Conservation (phyloP, 2,888 invertebrate genomes). For the Epinotia nisella region DNA sequence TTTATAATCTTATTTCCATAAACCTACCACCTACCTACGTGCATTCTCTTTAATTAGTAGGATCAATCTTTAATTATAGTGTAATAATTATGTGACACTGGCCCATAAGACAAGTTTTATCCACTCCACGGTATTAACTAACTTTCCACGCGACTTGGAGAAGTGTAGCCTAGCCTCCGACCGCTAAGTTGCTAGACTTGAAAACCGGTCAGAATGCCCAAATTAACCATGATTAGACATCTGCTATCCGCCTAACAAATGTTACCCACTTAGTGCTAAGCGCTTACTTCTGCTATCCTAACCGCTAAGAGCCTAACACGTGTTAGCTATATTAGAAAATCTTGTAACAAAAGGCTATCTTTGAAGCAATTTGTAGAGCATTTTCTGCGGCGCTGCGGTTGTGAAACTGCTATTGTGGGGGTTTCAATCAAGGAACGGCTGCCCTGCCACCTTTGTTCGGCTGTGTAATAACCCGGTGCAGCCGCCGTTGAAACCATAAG, state of each 20-base stretch:
- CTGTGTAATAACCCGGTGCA: conserved; percentile 15
- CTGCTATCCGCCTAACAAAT: conserved; percentile 26
- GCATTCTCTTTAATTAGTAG: no score
- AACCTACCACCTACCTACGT: no score
- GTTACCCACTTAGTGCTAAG: conserved; percentile 10
- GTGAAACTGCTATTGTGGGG: conserved; percentile 24
- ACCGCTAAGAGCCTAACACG: conserved; percentile 21
- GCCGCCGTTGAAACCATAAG: neutral
- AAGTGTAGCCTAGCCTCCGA: no score
- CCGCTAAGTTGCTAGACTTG: neutral
- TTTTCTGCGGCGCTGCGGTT: conserved; percentile 33
- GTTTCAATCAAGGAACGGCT: conserved; percentile 30
- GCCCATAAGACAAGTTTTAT: no score
- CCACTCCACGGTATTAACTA: no score
- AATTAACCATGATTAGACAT: conserved; percentile 23
- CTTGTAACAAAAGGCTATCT: conserved; percentile 20
- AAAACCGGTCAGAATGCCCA: neutral
- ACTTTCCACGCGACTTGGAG: no score
- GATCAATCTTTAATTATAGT: no score
- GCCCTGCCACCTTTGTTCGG: conserved; percentile 29
- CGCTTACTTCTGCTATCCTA: conserved; percentile 17
- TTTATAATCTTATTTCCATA: no score
- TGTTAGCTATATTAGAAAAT: conserved; percentile 21
- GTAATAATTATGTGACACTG: no score
- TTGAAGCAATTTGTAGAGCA: conserved; percentile 26